A percentile compares a stretch with the other conserved stretches of the same genome.
phyloP scores from a whole-genome alignment of 2,113 vertebrate species.

The Tamias sibiricus region DNA sequence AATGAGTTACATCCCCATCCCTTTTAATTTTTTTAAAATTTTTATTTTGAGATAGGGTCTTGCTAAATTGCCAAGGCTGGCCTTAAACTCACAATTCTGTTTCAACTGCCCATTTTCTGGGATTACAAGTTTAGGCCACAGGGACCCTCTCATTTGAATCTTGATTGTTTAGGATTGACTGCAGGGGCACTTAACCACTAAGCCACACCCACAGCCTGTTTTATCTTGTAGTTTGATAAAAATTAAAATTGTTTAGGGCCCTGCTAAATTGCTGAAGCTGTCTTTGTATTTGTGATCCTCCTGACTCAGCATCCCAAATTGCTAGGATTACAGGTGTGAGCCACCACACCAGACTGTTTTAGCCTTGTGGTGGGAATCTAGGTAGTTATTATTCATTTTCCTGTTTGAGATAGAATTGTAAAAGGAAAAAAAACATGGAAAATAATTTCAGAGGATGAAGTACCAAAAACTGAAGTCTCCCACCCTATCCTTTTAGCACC shows the following conservation, averaged over 20 bases:
- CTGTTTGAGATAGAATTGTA: constrained; percentile 11
- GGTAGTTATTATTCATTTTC: not conserved
- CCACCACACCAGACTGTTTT: not conserved
- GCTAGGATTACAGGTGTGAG: not conserved
- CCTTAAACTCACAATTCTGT: not conserved
- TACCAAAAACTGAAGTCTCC: not conserved
- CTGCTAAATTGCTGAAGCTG: not conserved
- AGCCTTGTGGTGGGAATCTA: not conserved
- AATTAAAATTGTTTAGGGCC: no score
- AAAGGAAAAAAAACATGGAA: constrained; percentile 13
- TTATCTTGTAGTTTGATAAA: not conserved
- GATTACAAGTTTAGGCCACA: no score
- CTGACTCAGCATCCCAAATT: not conserved
- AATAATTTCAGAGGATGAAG: constrained; percentile 23
- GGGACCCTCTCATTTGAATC: no score
- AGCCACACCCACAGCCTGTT: no score
- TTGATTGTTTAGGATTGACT: no score
- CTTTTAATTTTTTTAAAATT: no score
- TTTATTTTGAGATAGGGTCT: not conserved
- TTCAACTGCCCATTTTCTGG: no score
- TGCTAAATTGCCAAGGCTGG: not conserved
- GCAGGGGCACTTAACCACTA: no score
- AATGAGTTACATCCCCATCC: no score
- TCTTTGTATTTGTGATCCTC: not conserved
- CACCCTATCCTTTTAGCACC: not conserved